These are phyloP conservation scores for Caerostris extrusa DNA, from an alignment of 1,140 invertebrate species.

Conservation along the genomic window DNA sequence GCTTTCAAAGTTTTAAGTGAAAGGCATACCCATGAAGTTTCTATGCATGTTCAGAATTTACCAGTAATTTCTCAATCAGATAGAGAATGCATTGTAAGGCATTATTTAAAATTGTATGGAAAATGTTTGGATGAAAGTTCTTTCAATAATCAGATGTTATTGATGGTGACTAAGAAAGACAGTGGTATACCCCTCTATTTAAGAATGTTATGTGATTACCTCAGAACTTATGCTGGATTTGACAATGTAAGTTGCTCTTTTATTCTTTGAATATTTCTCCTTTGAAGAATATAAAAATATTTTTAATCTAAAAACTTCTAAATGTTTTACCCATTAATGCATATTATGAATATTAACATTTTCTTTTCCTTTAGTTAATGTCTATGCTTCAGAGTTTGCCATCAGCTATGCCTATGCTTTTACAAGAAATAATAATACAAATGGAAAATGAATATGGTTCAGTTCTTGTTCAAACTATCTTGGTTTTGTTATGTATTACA, in stretches of 20 bases:
- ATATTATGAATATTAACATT: neutral
- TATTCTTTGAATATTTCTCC: neutral
- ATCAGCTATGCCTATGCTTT: slow-evolving; percentile 65
- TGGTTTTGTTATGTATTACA: slow-evolving; percentile 64
- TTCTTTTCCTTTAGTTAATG: slow-evolving; percentile 79
- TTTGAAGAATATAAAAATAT: neutral
- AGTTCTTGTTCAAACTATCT: slow-evolving; percentile 27
- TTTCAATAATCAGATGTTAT: slow-evolving; percentile 82
- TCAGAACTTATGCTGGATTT: slow-evolving; percentile 82
- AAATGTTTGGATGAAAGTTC: slow-evolving; percentile 82
- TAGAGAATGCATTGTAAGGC: slow-evolving; percentile 80
- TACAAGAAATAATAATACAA: slow-evolving; percentile 79
- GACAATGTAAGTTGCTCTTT: slow-evolving; percentile 80
- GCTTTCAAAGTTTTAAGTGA: slow-evolving; percentile 46
- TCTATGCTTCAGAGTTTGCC: slow-evolving; percentile 79
- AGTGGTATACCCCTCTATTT: slow-evolving; percentile 81
- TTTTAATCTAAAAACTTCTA: neutral
- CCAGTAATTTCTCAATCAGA: slow-evolving; percentile 79
- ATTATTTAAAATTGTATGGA: slow-evolving; percentile 80
- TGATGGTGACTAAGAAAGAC: slow-evolving; percentile 82
- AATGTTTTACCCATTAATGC: slow-evolving; percentile 13
- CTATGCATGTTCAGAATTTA: slow-evolving; percentile 3
- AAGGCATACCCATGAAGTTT: neutral
- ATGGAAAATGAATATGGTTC: slow-evolving; percentile 73
- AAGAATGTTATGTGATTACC: slow-evolving; percentile 82